Conservation (phyloP, 2,888 invertebrate genomes). For the Xestia xanthographa region DNA sequence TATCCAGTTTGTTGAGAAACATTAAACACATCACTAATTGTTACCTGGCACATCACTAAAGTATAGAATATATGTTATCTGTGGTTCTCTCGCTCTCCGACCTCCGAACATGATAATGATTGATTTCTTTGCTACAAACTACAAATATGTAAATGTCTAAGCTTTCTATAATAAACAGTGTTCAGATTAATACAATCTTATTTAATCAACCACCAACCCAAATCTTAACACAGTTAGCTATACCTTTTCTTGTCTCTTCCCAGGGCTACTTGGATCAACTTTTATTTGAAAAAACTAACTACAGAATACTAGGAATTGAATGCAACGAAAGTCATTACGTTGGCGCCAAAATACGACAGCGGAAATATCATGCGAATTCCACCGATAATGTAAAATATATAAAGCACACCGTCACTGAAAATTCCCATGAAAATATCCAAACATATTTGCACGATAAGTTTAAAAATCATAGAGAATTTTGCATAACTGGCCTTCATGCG, state of each 20-base stretch:
- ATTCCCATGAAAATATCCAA: conserved; percentile 87
- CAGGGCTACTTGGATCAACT: conserved; percentile 94
- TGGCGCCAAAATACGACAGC: conserved; percentile 90
- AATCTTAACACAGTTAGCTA: too few relatives aligned
- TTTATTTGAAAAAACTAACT: conserved; percentile 90
- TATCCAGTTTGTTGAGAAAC: too few relatives aligned
- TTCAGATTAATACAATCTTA: too few relatives aligned
- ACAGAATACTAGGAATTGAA: conserved; percentile 93
- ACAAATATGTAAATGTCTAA: too few relatives aligned
- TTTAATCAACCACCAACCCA: too few relatives aligned
- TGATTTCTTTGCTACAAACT: too few relatives aligned
- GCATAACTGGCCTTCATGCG: conserved; percentile 92
- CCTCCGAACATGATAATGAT: too few relatives aligned
- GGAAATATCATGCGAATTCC: conserved; percentile 88
- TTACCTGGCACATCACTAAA: too few relatives aligned
- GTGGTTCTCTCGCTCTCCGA: too few relatives aligned
- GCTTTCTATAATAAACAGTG: too few relatives aligned
- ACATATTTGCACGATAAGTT: conserved; percentile 82
- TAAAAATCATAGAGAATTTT: conserved; percentile 76
- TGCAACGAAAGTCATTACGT: conserved; percentile 89
- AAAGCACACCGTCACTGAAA: conserved; percentile 89
- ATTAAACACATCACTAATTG: too few relatives aligned
- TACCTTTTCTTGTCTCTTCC: conserved; percentile 56
- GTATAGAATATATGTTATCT: too few relatives aligned
- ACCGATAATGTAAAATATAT: conserved; percentile 90